A percentile compares a stretch with the other conserved stretches of the same genome.
These are phyloP conservation scores for Choloepus didactylus DNA, from an alignment of 2,797 vertebrate species.

Conservation along the genomic window DNA sequence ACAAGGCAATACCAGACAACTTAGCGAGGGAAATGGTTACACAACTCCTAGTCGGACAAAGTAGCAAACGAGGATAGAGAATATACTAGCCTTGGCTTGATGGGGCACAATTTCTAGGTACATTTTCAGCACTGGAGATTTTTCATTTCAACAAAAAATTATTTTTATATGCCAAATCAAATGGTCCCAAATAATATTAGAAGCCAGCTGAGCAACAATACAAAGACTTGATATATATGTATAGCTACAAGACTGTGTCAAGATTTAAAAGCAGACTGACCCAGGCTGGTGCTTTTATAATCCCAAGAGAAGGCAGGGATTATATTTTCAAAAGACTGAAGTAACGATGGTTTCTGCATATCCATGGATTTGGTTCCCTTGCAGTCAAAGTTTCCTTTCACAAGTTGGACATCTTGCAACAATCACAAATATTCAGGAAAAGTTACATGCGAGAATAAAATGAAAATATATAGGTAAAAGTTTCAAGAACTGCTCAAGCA, in stretches of 20 bases:
- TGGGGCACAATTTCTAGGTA: not conserved
- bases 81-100: not conserved
- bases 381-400: not conserved
- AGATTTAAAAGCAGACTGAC: slow-evolving; percentile 16
- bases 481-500: slow-evolving; percentile 20
- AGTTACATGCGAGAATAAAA: slow-evolving; percentile 2
- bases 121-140: not conserved
- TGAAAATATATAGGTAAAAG: slow-evolving; percentile 21
- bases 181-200: not conserved
- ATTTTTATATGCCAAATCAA: slow-evolving; percentile 22
- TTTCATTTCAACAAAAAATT: slow-evolving; percentile 30
- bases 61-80: not conserved
- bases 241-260: not conserved
- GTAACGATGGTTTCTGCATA: slow-evolving; percentile 17
- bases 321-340: not conserved
- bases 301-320: not conserved
- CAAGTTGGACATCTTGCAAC: not conserved
- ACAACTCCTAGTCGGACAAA: not conserved
- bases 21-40: not conserved
- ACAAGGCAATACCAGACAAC: not conserved
- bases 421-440: not conserved
- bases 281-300: not conserved
- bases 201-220: slow-evolving; percentile 47
- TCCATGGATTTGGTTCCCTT: not conserved
- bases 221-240: not conserved